These are phyloP conservation scores for Hippocampus guttulatus DNA, from an alignment of 2,113 vertebrate genomes.

Conservation along the genomic window DNA sequence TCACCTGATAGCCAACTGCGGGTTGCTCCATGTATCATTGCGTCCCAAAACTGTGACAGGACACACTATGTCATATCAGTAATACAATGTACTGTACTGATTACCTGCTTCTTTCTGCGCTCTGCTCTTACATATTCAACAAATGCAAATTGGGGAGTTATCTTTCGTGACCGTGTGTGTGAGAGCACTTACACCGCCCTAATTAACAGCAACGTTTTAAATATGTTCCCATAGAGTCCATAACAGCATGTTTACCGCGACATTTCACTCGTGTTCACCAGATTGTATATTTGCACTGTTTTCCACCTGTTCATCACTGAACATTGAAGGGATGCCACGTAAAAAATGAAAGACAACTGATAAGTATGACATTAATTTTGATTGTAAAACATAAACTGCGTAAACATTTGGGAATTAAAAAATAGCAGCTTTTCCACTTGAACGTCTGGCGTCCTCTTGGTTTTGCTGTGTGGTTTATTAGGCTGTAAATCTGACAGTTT, in stretches of 20 bases:
- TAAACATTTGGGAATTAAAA: conserved; percentile 58
- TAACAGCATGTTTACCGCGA: neutral
- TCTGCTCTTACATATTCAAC: neutral
- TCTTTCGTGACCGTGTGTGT: conserved; percentile 15
- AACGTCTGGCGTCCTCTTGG: neutral
- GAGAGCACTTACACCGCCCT: neutral
- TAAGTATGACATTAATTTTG: conserved; percentile 44
- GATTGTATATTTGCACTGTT: conserved; percentile 42
- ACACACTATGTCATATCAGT: neutral
- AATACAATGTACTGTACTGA: neutral
- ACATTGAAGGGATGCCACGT: conserved; percentile 25
- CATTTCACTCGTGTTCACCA: conserved; percentile 29
- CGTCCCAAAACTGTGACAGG: neutral
- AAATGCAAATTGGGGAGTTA: conserved; percentile 25
- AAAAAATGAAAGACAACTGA: conserved; percentile 36
- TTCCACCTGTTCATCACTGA: conserved; percentile 1
- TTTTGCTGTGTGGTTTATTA: neutral
- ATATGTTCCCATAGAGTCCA: neutral
- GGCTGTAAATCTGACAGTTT: neutral
- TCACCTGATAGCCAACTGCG: too few relatives aligned
- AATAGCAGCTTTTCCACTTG: conserved; percentile 39
- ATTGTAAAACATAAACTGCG: conserved; percentile 55
- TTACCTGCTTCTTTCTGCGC: neutral
- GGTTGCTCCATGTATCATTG: neutral
- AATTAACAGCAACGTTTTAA: neutral